Base-by-base conservation (phyloP, 1,140 invertebrate genomes). In the Druon quercuslanigerum region DNA sequence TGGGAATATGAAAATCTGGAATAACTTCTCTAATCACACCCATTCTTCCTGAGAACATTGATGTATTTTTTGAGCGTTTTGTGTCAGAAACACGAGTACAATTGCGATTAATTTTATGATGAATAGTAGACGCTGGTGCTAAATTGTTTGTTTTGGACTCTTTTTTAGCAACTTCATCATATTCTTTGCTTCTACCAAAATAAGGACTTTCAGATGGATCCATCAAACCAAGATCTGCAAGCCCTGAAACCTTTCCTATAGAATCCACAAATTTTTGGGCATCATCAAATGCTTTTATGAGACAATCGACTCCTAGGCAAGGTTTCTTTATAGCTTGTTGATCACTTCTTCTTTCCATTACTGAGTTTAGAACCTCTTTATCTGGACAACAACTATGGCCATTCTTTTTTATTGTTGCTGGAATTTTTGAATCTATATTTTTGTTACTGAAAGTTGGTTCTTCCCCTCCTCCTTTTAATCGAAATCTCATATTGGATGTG, bases 181-280 rank as follows among this genome's bases (percentile, higher is more conserved):
- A 72, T 14, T 17, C 8, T 11, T 73, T 13, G 33, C 17, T 56
- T 20, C 79, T 81, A 6, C 78, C 79, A 51, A 87, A 89, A 52
- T 85, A 88, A 16, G 88, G 89, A 73, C 88, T 89, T 25, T 89
- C 87, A 8, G 82, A 79, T 9, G 87, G 84, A 57, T 88, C 86
- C 79, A 83, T 84, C 60, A 90, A 74, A 5, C 88, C 87, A 0
- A 90, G 75, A 5, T 88, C 89, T n/a, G 77, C 72, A 7, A 89
- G 25, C 9, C 87, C 88, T 1, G 85, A 84, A 12, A 84, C 85
- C 40, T 85, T 88, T 0, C 86, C 88, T 16, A 90, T 57, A 0
- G 86, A 86, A 73, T 90, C 83, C 0, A 90, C 87, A 60, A 90
- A 89, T 7, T 89, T 83, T 75, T 90, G 86, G 0, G 85, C 84